Base-by-base conservation (phyloP, 2,888 invertebrate species). In the Heteropelma amictum region DNA sequence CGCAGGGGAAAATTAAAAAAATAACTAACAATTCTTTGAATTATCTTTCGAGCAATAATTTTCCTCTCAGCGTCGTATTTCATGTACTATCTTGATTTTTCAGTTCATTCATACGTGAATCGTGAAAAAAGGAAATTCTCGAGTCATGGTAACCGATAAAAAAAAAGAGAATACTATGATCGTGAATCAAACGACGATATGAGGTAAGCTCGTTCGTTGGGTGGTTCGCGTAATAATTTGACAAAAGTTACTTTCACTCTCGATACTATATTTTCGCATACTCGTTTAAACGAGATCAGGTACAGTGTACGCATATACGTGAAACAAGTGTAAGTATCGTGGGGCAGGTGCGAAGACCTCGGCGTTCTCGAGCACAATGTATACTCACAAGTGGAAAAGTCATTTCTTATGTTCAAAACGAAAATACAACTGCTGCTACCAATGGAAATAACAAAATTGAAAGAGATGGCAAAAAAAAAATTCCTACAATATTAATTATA, bases 181-280 rank as follows among this genome's bases (percentile, higher is more conserved):
- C 64, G 49, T 19, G 28, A 40, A 51, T 58, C 64, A 58, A 71
- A 40, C 64, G 71, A 30, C 51, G 69, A 63, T 35, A 51, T 64
- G 67, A 67, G 49, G 64, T 64, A 58, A 71, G 64, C 56, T 47
- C 71, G 71, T 71, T 71, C 58, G 71, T 71, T 64, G 61, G 71
- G 51, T 64, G 56, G 49, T 49, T 71, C 71, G 63, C 49, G 71
- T 64, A 64, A 71, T 71, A 71, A 71, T 71, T 71, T 71, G 71
- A 71, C 71, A 71, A 71, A 71, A 71, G 71, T 71, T 64, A 71
- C 71, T 71, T 71, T 71, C 71, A 71, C 69, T 71, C 71, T 71
- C 64, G 38, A 64, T 71, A 51, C 49, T 49, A 53, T 17, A 47
- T 33, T 60, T 33, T 60, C 42, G 35, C 47, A 14, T 30, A 45